Conservation (phyloP, 30 jellyfish, hydroid and myxozoan genomes). For the Aurelia aurita region DNA sequence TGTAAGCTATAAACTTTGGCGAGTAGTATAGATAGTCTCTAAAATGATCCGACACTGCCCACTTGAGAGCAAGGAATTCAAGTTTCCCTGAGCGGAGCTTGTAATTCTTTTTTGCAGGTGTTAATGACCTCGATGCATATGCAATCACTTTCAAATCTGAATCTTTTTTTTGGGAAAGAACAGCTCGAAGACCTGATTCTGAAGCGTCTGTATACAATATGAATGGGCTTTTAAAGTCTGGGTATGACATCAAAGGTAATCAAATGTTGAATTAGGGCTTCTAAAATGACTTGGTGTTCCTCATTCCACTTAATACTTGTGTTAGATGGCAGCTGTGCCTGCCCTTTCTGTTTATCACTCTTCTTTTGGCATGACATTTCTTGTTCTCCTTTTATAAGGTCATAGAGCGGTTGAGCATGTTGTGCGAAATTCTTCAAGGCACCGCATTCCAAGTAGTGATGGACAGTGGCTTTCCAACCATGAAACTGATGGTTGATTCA, state of each 20-base stretch:
- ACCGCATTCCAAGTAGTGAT: no score
- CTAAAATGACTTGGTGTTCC: no score
- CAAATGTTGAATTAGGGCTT: not conserved
- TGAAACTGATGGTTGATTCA: no score
- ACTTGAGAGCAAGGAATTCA: no score
- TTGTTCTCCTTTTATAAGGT: no score
- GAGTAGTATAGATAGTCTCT: slow-evolving; percentile 3
- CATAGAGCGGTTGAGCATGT: no score
- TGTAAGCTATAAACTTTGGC: slow-evolving; percentile 9
- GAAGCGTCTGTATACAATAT: slow-evolving; percentile 57
- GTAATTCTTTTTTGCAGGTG: slow-evolving; percentile 53
- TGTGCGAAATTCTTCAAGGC: no score
- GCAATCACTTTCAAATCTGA: slow-evolving; percentile 45
- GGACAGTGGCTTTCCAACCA: no score
- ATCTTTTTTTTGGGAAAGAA: slow-evolving; percentile 50
- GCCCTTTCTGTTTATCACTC: not conserved
- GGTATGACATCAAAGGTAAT: slow-evolving; percentile 66
- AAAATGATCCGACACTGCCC: slow-evolving; percentile 34
- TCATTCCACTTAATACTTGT: slow-evolving; percentile 19
- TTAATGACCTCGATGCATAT: slow-evolving; percentile 47
- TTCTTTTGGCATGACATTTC: no score
- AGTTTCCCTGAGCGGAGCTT: not conserved
- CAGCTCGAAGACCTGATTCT: slow-evolving; percentile 52
- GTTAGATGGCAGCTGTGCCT: slow-evolving; percentile 17
- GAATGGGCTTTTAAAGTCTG: slow-evolving; percentile 28